A percentile compares a stretch with the other conserved stretches of the same genome.
Conservation (phyloP, 2,888 invertebrate genomes). For the Helobdella robusta region DNA sequence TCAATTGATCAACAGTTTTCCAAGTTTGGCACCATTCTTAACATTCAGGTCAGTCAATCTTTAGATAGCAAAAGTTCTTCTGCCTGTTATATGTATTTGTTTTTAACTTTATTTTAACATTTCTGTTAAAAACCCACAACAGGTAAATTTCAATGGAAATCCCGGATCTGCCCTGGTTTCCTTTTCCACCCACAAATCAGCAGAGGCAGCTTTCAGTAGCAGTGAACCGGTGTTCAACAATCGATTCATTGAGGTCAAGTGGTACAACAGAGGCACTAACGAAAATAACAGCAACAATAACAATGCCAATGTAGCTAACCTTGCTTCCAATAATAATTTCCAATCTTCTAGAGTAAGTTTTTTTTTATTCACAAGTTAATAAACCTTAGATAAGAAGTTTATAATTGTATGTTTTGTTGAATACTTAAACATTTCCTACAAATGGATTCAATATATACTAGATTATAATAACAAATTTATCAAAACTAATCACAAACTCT, state of each 20-base stretch:
- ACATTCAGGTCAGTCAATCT: constrained; percentile 10
- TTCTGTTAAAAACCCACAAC: background rate
- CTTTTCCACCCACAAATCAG: constrained; percentile 78
- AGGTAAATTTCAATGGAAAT: constrained; percentile 13
- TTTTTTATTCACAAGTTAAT: too few relatives aligned
- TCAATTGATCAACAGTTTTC: constrained; percentile 13
- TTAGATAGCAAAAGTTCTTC: too few relatives aligned
- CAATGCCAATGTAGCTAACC: too few relatives aligned
- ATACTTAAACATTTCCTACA: too few relatives aligned
- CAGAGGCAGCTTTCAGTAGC: constrained; percentile 83
- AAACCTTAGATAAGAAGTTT: too few relatives aligned
- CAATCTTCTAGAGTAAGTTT: too few relatives aligned
- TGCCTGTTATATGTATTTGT: background rate
- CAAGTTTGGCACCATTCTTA: constrained; percentile 3
- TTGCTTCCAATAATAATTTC: too few relatives aligned
- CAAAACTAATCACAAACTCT: too few relatives aligned
- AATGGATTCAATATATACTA: too few relatives aligned
- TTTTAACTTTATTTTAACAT: background rate
- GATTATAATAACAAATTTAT: too few relatives aligned
- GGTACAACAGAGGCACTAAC: constrained; percentile 61
- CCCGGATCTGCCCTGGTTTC: constrained; percentile 54
- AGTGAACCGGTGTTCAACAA: constrained; percentile 95
- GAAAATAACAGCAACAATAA: too few relatives aligned
- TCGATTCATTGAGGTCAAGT: constrained; percentile 91
- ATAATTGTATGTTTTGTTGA: too few relatives aligned